Evolutionary conservation across 2,888 invertebrate genomes (phyloP).

Genomic region (Patella caerulea): DNA sequence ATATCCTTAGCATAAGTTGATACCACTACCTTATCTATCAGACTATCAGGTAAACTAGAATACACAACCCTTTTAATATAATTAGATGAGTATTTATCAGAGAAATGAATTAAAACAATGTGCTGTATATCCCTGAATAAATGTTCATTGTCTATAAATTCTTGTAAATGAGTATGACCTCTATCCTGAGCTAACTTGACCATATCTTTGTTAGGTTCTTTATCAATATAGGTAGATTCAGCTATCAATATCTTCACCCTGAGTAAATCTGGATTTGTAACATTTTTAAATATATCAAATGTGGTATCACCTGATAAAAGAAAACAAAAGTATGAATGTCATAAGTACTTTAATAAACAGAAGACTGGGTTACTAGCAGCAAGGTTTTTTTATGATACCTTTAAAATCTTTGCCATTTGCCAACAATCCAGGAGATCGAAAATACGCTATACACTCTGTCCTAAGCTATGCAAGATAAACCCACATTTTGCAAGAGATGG

Average conservation of each 20-base stretch:
- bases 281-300: constrained; percentile 57
- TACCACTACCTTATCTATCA: too few species aligned
- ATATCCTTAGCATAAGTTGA: too few species aligned
- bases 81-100: constrained; percentile 57
- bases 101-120: constrained; percentile 63
- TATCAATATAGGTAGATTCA: constrained; percentile 64
- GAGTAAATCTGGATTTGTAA: constrained; percentile 56
- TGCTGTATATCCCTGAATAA: constrained; percentile 55
- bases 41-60: too few species aligned
- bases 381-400: too few species aligned
- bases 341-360: not conserved
- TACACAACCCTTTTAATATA: constrained; percentile 37
- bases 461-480: too few species aligned
- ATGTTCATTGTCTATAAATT: constrained; percentile 54
- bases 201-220: constrained; percentile 38
- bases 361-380: too few species aligned
- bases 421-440: too few species aligned
- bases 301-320: constrained; percentile 62
- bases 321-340: constrained; percentile 8
- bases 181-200: constrained; percentile 50
- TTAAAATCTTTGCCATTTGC: too few species aligned
- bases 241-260: constrained; percentile 61
- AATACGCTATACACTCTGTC: too few species aligned
- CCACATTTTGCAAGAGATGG: too few species aligned
- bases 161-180: constrained; percentile 62